Conservation (phyloP, 2,797 vertebrate genomes). For the Caiman crocodilus region DNA sequence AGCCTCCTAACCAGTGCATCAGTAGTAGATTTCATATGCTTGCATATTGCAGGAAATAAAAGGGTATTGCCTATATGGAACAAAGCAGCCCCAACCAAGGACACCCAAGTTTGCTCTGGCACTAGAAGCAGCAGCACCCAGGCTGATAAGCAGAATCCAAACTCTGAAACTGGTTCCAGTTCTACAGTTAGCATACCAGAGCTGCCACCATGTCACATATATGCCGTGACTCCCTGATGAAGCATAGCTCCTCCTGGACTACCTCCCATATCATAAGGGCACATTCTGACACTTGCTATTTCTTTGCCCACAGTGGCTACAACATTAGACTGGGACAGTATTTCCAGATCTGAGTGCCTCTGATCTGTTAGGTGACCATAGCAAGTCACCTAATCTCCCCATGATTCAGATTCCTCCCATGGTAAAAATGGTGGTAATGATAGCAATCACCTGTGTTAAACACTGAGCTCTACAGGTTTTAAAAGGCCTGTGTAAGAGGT, state of each 20-base stretch:
- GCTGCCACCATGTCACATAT: too few relatives aligned
- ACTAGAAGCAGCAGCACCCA: too few relatives aligned
- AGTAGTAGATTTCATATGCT: not conserved
- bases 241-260: not conserved
- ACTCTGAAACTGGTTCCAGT: too few relatives aligned
- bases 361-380: not conserved
- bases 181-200: not conserved
- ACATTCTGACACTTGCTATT: not conserved
- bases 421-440: not conserved
- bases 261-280: not conserved
- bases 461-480: not conserved
- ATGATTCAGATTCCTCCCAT: not conserved
- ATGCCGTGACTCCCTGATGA: not conserved
- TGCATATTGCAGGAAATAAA: too few relatives aligned
- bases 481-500: not conserved
- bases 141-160: too few relatives aligned
- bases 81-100: too few relatives aligned
- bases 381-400: not conserved
- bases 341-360: not conserved
- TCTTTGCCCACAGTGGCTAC: not conserved
- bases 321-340: not conserved
- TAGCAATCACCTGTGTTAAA: not conserved
- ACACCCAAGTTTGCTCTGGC: too few relatives aligned
- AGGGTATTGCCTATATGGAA: too few relatives aligned
- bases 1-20: not conserved